Conservation (phyloP, 2,888 invertebrate species). For the Reticulitermes lucifugus region DNA sequence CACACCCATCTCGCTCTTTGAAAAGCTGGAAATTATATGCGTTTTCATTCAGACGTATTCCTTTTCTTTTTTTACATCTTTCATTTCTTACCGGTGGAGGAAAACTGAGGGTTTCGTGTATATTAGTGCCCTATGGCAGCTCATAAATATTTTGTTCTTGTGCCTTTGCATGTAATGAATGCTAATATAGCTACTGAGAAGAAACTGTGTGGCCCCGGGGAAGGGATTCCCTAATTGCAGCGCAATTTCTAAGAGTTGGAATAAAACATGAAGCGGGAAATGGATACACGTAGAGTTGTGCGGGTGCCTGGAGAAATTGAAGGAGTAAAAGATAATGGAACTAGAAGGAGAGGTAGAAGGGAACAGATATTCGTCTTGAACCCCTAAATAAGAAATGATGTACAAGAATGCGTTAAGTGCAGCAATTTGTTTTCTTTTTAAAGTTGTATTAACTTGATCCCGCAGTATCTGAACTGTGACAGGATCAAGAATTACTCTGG, state of each 20-base stretch:
- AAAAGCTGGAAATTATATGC: neutral
- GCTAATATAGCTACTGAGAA: conserved; percentile 18
- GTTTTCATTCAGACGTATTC: neutral
- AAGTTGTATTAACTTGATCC: too few relatives aligned
- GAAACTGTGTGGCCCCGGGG: neutral
- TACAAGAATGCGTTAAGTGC: neutral
- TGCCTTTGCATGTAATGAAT: conserved; percentile 28
- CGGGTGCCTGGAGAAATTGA: neutral
- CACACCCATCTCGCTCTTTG: too few relatives aligned
- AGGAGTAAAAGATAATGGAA: neutral
- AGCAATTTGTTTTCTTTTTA: too few relatives aligned
- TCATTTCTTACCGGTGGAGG: neutral
- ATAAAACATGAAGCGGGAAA: conserved; percentile 32
- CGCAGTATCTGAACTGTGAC: too few relatives aligned
- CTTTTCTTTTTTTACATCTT: neutral
- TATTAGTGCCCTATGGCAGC: conserved; percentile 11
- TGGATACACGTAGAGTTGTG: neutral
- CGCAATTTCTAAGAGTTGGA: conserved; percentile 2
- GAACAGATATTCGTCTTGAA: neutral
- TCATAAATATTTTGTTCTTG: conserved; percentile 32
- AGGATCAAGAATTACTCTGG: too few relatives aligned
- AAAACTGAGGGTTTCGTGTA: neutral
- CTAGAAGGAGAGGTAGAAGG: neutral
- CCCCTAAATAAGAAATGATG: neutral
- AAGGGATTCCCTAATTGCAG: conserved; percentile 14